These are phyloP conservation scores for Neoniphon sammara DNA, from an alignment of 2,797 vertebrate genomes.

Conservation along the genomic window DNA sequence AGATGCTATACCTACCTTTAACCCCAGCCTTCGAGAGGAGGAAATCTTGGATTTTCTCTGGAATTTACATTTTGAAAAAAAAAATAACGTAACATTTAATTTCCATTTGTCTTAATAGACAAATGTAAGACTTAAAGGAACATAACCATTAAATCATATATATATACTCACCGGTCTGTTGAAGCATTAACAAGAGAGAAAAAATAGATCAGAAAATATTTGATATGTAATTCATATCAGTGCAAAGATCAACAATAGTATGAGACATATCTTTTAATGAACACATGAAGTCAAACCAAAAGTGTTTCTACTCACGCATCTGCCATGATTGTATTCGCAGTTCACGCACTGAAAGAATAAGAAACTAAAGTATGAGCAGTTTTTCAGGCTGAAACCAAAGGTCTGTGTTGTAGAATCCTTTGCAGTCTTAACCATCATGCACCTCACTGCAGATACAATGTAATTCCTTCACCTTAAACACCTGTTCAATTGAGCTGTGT, in stretches of 20 bases:
- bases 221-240: not conserved
- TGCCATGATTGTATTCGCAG: conserved; percentile 60
- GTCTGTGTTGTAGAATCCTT: not conserved
- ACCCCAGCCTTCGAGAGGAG: conserved; percentile 72
- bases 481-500: conserved; percentile 14
- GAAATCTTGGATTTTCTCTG: conserved; percentile 76
- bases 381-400: not conserved
- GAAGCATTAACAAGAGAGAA: conserved; percentile 7
- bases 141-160: not conserved
- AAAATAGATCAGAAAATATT: conserved; percentile 22
- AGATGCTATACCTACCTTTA: conserved; percentile 64
- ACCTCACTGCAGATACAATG: not conserved
- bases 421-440: not conserved
- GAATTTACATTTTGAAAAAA: conserved; percentile 24
- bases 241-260: not conserved
- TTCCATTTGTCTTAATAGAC: not conserved
- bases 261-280: not conserved
- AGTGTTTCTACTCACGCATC: conserved; percentile 70
- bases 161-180: conserved; percentile 70
- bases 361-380: too few species aligned
- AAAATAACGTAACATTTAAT: not conserved
- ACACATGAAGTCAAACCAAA: conserved; percentile 1
- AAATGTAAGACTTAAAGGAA: not conserved
- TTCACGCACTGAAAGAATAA: conserved; percentile 15
- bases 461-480: conserved; percentile 8